Conservation (phyloP, 2,797 vertebrate genomes). For the Gadopsis bispinosus region DNA sequence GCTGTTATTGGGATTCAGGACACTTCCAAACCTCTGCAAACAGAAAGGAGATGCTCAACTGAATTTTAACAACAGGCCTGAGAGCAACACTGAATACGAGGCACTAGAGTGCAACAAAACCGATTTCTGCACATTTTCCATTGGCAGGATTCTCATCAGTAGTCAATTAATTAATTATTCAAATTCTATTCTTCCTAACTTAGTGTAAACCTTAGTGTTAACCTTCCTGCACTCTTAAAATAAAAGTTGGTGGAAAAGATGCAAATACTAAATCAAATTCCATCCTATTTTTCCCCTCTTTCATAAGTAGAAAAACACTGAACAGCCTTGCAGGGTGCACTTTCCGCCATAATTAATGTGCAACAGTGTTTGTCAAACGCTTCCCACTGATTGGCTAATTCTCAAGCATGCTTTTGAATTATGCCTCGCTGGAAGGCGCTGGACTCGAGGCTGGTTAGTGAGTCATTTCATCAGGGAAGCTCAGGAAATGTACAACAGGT, state of each 20-base stretch:
- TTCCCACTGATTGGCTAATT: conserved; percentile 9
- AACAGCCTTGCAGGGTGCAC: background rate
- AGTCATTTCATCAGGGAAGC: conserved; percentile 35
- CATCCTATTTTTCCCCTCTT: conserved; percentile 9
- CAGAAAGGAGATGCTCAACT: conserved; percentile 41
- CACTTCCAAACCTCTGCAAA: conserved; percentile 49
- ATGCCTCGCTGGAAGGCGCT: conserved; percentile 6
- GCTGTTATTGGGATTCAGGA: conserved; percentile 59
- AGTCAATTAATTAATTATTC: conserved; percentile 53
- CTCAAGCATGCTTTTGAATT: conserved; percentile 29
- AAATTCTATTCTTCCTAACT: conserved; percentile 37
- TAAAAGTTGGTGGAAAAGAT: conserved; percentile 12
- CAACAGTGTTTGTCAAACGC: conserved; percentile 21
- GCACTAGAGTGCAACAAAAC: conserved; percentile 37
- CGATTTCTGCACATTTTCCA: conserved; percentile 50
- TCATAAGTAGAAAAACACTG: background rate
- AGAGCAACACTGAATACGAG: conserved; percentile 45
- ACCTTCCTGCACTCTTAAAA: conserved; percentile 31
- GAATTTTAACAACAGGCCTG: conserved; percentile 60
- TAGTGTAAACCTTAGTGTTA: conserved; percentile 38
- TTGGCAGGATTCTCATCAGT: conserved; percentile 26
- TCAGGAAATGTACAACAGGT: conserved; percentile 18
- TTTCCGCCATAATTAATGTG: conserved; percentile 19
- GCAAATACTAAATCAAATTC: conserved; percentile 15
- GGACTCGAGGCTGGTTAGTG: conserved; percentile 30